Conservation (phyloP, 2,888 invertebrate genomes). For the Sepiola atlantica region DNA sequence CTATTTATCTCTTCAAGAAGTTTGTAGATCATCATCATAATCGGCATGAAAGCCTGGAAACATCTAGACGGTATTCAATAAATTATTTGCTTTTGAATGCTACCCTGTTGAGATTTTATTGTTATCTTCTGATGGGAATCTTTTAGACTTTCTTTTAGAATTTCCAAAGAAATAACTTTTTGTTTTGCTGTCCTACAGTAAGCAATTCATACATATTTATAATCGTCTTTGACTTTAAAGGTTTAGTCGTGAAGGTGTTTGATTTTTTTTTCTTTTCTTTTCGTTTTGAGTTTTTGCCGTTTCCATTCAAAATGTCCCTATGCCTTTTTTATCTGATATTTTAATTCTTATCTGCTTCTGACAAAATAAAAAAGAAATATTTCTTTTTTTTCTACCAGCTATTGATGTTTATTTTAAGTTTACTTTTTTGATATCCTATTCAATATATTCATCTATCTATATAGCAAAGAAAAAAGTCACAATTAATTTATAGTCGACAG, state of each 20-base stretch:
- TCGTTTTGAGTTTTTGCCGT: too few relatives aligned
- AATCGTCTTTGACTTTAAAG: not conserved
- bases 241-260: not conserved
- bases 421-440: not conserved
- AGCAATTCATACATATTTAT: slow-evolving; percentile 2
- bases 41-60: too few relatives aligned
- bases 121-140: not conserved
- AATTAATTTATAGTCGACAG: too few relatives aligned
- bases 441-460: not conserved
- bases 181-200: not conserved
- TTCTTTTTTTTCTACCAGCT: not conserved
- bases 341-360: not conserved
- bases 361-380: not conserved
- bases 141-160: not conserved
- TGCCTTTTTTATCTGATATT: not conserved
- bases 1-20: too few relatives aligned
- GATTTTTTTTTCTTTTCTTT: not conserved
- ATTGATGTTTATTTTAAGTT: not conserved
- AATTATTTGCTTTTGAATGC: too few relatives aligned
- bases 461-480: too few relatives aligned
- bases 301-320: not conserved
- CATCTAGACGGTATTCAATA: too few relatives aligned
- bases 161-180: not conserved
- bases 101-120: not conserved
- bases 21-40: too few relatives aligned